Percentiles rank a stretch among this genome's conserved stretches.
These are phyloP conservation scores for Xenotilapia leptura DNA, from an alignment of 2,113 vertebrate genomes.

Conservation along the genomic window DNA sequence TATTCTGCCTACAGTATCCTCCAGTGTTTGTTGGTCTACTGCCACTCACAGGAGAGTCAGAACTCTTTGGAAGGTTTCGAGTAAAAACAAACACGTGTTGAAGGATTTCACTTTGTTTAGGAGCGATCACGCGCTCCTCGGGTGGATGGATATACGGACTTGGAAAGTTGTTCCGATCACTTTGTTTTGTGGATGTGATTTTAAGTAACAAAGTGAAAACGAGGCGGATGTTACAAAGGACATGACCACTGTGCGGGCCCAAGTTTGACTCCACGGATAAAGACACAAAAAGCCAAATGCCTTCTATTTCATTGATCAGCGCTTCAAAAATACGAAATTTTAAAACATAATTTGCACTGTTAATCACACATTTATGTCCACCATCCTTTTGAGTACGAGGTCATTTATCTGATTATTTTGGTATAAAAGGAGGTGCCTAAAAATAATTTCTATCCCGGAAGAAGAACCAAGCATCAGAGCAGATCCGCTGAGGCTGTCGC, in stretches of 20 bases:
- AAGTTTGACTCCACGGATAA: not conserved
- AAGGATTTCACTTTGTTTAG: not conserved
- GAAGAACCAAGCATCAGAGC: not conserved
- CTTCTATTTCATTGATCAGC: not conserved
- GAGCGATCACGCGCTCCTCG: not conserved
- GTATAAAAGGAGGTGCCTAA: not conserved
- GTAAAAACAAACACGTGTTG: not conserved
- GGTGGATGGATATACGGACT: not conserved
- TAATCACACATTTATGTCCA: not conserved
- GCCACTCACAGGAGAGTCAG: not conserved
- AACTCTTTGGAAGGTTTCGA: not conserved
- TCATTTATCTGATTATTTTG: not conserved
- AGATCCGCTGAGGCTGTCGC: not conserved
- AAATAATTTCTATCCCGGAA: not conserved
- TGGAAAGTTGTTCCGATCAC: not conserved
- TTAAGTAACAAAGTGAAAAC: not conserved
- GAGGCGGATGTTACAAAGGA: not conserved
- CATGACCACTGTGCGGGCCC: not conserved
- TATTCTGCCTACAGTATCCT: not conserved
- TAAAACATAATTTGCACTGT: not conserved
- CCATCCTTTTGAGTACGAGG: not conserved
- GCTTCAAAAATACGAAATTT: not conserved
- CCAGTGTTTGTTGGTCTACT: not conserved
- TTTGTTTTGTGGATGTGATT: not conserved
- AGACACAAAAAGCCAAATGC: not conserved